phyloP scores from a whole-genome alignment of 2,113 vertebrate genomes.

The Corythornis cristatus region DNA sequence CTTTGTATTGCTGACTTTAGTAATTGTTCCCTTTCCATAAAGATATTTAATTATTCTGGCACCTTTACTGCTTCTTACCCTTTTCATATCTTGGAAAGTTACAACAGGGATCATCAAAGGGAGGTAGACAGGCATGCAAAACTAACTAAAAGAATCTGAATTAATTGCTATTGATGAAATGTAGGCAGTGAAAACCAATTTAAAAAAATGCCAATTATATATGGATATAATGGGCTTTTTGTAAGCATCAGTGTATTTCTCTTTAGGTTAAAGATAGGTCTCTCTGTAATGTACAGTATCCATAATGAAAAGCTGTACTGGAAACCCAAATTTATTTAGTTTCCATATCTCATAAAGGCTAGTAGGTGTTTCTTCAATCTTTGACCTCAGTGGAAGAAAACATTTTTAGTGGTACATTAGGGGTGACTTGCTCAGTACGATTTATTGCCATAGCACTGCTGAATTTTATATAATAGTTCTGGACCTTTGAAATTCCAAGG shows the following conservation, averaged over 20 bases:
- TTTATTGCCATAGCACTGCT: not conserved
- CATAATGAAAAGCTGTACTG: not conserved
- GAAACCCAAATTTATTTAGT: not conserved
- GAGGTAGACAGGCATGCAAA: not conserved
- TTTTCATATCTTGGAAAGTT: not conserved
- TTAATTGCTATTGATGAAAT: not conserved
- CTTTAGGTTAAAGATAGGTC: not conserved
- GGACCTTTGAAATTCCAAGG: not conserved
- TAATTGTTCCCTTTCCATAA: slow-evolving; percentile 19
- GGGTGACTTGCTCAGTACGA: not conserved
- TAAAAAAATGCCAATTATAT: not conserved
- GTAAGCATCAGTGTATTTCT: not conserved
- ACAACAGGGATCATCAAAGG: not conserved
- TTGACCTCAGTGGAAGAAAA: not conserved
- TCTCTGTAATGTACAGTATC: not conserved
- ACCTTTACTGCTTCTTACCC: not conserved
- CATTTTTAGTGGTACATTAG: not conserved
- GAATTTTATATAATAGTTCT: not conserved
- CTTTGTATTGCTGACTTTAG: slow-evolving; percentile 17
- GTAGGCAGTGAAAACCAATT: not conserved
- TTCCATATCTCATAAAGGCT: not conserved
- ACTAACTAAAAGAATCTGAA: not conserved
- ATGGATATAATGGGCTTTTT: not conserved
- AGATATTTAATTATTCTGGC: slow-evolving; percentile 34
- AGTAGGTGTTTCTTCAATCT: not conserved